These are phyloP conservation scores for Suricata suricatta DNA, from an alignment of 2,113 vertebrate genomes.

Conservation along the genomic window DNA sequence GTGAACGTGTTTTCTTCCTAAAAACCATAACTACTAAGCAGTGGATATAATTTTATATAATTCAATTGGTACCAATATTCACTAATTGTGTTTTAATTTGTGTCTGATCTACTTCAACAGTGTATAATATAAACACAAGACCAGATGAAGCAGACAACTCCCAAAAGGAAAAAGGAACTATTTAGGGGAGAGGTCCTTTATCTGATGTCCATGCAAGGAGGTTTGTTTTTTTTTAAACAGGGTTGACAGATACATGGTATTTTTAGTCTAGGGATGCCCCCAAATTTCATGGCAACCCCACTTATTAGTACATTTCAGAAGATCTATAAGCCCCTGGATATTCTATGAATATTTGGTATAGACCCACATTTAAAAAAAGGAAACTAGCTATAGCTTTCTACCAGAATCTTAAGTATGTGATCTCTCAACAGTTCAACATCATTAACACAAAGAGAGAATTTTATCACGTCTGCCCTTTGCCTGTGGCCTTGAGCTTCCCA, in stretches of 20 bases:
- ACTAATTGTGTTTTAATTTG: constrained; percentile 33
- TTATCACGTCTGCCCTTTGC: not conserved
- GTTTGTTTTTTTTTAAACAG: not conserved
- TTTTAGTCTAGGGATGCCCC: not conserved
- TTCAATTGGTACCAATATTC: not conserved
- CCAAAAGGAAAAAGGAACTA: not conserved
- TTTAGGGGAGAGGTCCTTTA: not conserved
- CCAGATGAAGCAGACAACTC: constrained; percentile 11
- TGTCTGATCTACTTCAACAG: not conserved
- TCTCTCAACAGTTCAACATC: not conserved
- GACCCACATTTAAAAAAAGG: not conserved
- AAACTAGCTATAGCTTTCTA: not conserved
- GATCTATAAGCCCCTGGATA: not conserved
- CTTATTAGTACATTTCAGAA: not conserved
- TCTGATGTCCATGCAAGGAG: not conserved
- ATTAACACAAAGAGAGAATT: not conserved
- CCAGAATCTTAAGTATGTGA: not conserved
- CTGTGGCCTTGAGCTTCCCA: not conserved
- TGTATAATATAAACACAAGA: constrained; percentile 4
- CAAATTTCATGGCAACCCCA: not conserved
- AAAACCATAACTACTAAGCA: not conserved
- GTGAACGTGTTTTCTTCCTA: not conserved
- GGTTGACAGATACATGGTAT: not conserved
- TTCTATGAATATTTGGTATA: not conserved
- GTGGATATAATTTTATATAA: not conserved